phyloP scores from a whole-genome alignment of 2,888 invertebrate species.

The Agonopterix subpropinquella region DNA sequence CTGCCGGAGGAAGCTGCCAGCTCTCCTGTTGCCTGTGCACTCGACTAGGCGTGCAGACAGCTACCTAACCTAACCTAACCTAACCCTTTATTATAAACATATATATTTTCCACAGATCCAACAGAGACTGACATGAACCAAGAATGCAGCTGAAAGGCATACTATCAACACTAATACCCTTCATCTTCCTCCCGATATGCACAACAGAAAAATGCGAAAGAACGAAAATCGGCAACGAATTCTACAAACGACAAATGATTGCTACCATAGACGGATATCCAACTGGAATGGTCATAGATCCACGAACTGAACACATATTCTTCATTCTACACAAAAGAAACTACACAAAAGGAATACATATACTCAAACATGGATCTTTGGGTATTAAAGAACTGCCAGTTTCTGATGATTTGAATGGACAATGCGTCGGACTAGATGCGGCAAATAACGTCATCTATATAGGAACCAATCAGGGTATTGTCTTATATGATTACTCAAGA shows the following conservation, averaged over 20 bases:
- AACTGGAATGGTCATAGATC: slow-evolving; percentile 54
- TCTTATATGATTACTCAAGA: slow-evolving; percentile 52
- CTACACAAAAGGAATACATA: slow-evolving; percentile 60
- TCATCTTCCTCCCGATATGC: slow-evolving; percentile 16
- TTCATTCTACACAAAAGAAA: slow-evolving; percentile 62
- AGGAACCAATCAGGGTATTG: slow-evolving; percentile 60
- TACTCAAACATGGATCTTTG: slow-evolving; percentile 55
- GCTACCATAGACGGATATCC: slow-evolving; percentile 63
- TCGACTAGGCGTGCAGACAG: too few species aligned
- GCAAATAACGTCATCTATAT: slow-evolving; percentile 48
- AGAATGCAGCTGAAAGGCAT: slow-evolving; percentile 29
- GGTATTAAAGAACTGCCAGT: slow-evolving; percentile 55
- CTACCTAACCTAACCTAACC: too few species aligned
- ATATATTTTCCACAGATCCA: slow-evolving; percentile 10
- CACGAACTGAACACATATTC: slow-evolving; percentile 56
- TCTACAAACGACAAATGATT: slow-evolving; percentile 55
- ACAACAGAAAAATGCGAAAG: slow-evolving; percentile 50
- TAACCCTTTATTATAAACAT: too few species aligned
- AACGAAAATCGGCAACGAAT: slow-evolving; percentile 54
- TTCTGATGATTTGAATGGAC: slow-evolving; percentile 52
- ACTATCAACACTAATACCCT: slow-evolving; percentile 18
- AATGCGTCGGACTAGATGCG: slow-evolving; percentile 53
- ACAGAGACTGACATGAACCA: slow-evolving; percentile 33
- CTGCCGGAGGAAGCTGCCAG: too few species aligned
- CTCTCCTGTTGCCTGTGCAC: too few species aligned